Conservation (phyloP, 2,797 vertebrate genomes). For the Decapterus maruadsi region DNA sequence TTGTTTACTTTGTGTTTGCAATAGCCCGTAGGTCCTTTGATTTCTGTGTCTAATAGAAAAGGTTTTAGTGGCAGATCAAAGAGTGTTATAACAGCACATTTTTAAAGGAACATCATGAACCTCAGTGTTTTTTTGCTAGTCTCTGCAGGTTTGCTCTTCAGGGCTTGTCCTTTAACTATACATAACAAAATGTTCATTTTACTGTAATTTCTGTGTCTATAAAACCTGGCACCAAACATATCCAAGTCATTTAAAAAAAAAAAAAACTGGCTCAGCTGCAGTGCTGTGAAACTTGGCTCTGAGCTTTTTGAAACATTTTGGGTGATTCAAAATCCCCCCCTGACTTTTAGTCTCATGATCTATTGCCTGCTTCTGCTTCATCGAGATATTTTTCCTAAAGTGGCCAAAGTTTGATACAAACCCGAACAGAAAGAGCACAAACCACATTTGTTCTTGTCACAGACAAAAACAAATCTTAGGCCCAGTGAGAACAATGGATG, state of each 20-base stretch:
- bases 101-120: not conserved
- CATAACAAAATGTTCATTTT: not conserved
- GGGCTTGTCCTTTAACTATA: not conserved
- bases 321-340: not conserved
- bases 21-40: constrained; percentile 41
- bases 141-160: not conserved
- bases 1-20: constrained; percentile 33
- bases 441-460: too few species aligned
- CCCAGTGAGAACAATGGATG: not conserved
- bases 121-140: not conserved
- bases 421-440: not conserved
- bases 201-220: not conserved
- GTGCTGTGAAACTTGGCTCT: not conserved
- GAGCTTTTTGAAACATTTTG: not conserved
- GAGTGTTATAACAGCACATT: not conserved
- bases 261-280: not conserved
- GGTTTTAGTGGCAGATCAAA: constrained; percentile 42
- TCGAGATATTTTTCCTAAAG: not conserved
- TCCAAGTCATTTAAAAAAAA: not conserved
- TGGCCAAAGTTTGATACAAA: not conserved
- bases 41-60: not conserved
- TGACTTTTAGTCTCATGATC: not conserved
- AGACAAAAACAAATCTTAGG: too few species aligned
- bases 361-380: not conserved
- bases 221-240: not conserved